Conservation (phyloP, 1,140 invertebrate genomes). For the Caenorhabditis tropicalis region DNA sequence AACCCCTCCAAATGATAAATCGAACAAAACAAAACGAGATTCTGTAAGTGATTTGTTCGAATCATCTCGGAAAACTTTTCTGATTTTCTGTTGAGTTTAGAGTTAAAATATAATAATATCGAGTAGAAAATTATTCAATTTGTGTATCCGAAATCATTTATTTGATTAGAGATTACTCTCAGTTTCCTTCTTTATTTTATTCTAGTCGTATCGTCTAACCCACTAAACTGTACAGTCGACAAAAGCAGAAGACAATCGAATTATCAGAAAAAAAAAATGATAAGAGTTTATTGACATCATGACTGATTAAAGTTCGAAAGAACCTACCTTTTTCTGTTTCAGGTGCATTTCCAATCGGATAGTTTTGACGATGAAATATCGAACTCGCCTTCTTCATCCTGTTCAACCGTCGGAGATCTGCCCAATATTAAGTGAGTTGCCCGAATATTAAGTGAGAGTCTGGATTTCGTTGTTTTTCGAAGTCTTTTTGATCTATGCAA, state of each 20-base stretch:
- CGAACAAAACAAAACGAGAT: background rate
- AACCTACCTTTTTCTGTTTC: background rate
- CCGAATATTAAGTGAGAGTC: too few species aligned
- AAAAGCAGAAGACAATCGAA: conserved; percentile 9
- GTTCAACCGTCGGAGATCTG: conserved; percentile 5
- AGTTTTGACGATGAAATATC: conserved; percentile 33
- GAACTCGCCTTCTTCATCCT: conserved; percentile 12
- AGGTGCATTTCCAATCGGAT: conserved; percentile 19
- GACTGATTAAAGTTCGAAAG: background rate
- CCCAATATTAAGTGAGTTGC: background rate
- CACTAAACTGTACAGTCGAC: conserved; percentile 17
- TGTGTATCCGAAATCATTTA: too few species aligned
- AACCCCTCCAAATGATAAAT: background rate
- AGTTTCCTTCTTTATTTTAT: too few species aligned
- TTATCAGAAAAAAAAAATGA: conserved; percentile 16
- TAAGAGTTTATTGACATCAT: conserved; percentile 1
- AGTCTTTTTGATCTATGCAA: too few species aligned
- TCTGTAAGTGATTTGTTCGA: background rate
- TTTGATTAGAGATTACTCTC: too few species aligned
- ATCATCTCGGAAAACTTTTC: background rate
- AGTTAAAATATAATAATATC: too few species aligned
- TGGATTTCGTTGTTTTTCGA: too few species aligned
- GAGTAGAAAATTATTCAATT: too few species aligned
- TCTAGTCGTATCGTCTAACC: too few species aligned
- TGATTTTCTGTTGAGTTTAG: too few species aligned